Conservation (phyloP, 2,113 vertebrate species). For the Otis tarda region DNA sequence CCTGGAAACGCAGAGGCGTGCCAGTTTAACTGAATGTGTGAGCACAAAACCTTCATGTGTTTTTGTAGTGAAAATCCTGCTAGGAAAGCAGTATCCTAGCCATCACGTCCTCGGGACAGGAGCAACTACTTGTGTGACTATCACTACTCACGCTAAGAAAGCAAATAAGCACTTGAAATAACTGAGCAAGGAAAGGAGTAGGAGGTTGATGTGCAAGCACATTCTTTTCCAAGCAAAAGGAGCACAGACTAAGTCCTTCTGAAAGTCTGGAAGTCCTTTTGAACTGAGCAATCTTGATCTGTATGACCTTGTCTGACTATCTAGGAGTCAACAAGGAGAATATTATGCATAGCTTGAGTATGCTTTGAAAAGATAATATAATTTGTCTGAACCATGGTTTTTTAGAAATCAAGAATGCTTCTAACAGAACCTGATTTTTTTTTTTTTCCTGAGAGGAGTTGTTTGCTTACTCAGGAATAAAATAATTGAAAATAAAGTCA, state of each 20-base stretch:
- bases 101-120: neutral
- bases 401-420: neutral
- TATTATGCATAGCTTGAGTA: neutral
- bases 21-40: neutral
- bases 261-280: neutral
- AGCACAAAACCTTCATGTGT: neutral
- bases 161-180: neutral
- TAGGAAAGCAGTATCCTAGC: neutral
- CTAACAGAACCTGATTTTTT: neutral
- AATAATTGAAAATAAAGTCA: neutral
- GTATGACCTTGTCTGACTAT: neutral
- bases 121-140: neutral
- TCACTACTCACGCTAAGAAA: neutral
- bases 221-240: slow-evolving; percentile 31
- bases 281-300: neutral
- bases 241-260: neutral
- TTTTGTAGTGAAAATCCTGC: neutral
- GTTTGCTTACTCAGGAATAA: neutral
- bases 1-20: neutral
- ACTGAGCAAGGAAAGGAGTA: slow-evolving; percentile 20
- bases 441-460: neutral
- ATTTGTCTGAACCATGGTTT: neutral
- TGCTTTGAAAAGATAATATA: neutral
- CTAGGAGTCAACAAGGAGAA: neutral
- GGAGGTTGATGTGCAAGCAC: slow-evolving; percentile 38